Base-by-base conservation (phyloP, 2,888 invertebrate species). In the Ceramica pisi region DNA sequence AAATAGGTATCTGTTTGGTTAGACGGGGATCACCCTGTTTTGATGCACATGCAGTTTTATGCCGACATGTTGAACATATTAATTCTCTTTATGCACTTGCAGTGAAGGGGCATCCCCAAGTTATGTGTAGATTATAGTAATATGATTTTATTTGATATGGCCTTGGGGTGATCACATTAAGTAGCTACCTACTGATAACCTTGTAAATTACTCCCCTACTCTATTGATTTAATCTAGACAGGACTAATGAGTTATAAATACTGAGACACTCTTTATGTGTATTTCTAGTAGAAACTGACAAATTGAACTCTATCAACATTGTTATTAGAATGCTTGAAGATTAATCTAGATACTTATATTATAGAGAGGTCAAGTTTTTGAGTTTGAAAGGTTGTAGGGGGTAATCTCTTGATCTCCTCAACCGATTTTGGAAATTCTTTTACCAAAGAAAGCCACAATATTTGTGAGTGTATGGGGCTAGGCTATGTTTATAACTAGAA, bases 11-110 rank as follows among this genome's bases (percentile, higher is more conserved):
- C 6, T 41, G 14, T 23, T 57, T 56, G 56, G 35, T 65, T 78
- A 55, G 21, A 44, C 2, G 53, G 75, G 77, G 72, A 78, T 71
- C 63, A 61, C 62, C 82, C 76, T 57, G 46, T 31, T 75, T 21
- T 12, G 0, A 23, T 14, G 12, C 12, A 6, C 23, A 14, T 2
- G 16, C 16, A 63, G 4, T 1, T 2, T 19, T 12, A 12, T 44
- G 19, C n/a, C 4, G 44, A 23, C 12, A 38, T 23, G 10, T 68
- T 50, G 56, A 48, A 31, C 12, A 44, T n/a, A 61, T 38, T n/a
- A 61, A 31, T 71, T 23, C 26, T 26, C 48, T 21, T n/a, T 14
- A 48, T 31, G 57, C n/a, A 46, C 26, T 48, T 56, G 21, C 35
- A 63, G 44, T 65, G 4, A 8, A 64, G 60, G 62, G 75, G 21